These are phyloP conservation scores for Monodelphis domestica DNA, from an alignment of 2,797 vertebrate species.

Conservation along the genomic window DNA sequence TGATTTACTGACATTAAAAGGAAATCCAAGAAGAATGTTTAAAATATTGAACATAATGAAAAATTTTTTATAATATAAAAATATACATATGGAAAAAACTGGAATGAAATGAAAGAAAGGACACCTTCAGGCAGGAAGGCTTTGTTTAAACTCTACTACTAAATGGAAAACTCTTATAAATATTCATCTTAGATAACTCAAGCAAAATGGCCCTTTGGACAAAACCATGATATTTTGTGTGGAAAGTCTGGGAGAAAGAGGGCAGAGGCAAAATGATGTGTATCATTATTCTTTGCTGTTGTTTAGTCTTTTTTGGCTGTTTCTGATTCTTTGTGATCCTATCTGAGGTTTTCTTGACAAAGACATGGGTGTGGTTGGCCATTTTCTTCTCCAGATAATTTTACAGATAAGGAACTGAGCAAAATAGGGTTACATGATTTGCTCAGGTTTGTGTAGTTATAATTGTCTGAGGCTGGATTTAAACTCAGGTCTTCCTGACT, in stretches of 20 bases:
- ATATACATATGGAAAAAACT: neutral
- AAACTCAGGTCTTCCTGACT: neutral
- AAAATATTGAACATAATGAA: neutral
- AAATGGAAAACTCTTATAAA: conserved; percentile 17
- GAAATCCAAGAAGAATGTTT: neutral
- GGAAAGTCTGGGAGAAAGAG: neutral
- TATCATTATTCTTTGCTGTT: neutral
- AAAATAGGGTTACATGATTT: neutral
- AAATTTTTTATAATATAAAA: neutral
- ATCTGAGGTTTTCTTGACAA: neutral
- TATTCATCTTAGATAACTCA: conserved; percentile 40
- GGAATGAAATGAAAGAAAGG: neutral
- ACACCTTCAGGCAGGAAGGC: neutral
- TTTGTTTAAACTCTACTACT: neutral
- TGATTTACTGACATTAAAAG: neutral
- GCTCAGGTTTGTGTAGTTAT: neutral
- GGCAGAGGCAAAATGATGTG: neutral
- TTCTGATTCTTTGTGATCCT: neutral
- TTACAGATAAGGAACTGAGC: neutral
- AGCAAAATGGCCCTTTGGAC: neutral
- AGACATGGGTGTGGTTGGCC: neutral
- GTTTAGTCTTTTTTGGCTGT: neutral
- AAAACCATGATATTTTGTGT: neutral
- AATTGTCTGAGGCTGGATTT: neutral
- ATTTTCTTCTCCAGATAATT: neutral